These are phyloP conservation scores for Lutraria lutraria DNA, from an alignment of 2,888 invertebrate genomes.

Conservation along the genomic window DNA sequence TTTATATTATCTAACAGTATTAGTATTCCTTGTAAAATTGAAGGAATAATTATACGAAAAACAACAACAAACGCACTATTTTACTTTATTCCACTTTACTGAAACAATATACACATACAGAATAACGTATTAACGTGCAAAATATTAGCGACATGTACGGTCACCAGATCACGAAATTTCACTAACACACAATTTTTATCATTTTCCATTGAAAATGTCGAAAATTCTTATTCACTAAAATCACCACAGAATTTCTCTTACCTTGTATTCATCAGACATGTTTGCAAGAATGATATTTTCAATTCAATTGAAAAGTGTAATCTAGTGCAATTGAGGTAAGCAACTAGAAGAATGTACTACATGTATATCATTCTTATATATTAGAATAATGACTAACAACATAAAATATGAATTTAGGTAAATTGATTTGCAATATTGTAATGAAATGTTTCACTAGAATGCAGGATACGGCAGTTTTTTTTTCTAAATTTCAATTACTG, in stretches of 20 bases:
- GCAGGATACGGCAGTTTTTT: not conserved
- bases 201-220: constrained; percentile 12
- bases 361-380: not conserved
- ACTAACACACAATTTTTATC: not conserved
- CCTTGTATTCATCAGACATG: not conserved
- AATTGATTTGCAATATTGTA: not conserved
- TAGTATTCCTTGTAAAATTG: too few species aligned
- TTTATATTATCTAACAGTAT: too few species aligned
- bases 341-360: not conserved
- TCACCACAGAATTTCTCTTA: not conserved
- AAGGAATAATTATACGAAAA: not conserved
- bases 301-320: not conserved
- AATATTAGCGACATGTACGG: constrained; percentile 40
- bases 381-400: not conserved
- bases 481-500: too few species aligned
- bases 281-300: not conserved
- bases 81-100: constrained; percentile 69
- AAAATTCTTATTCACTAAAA: not conserved
- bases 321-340: not conserved
- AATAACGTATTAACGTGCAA: constrained; percentile 63
- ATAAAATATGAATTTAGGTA: not conserved
- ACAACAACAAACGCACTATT: constrained; percentile 8
- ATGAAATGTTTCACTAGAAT: not conserved
- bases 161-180: constrained; percentile 13
- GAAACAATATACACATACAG: constrained; percentile 70